Base-by-base conservation (phyloP, 2,113 vertebrate species). In the Cnemophilus loriae region DNA sequence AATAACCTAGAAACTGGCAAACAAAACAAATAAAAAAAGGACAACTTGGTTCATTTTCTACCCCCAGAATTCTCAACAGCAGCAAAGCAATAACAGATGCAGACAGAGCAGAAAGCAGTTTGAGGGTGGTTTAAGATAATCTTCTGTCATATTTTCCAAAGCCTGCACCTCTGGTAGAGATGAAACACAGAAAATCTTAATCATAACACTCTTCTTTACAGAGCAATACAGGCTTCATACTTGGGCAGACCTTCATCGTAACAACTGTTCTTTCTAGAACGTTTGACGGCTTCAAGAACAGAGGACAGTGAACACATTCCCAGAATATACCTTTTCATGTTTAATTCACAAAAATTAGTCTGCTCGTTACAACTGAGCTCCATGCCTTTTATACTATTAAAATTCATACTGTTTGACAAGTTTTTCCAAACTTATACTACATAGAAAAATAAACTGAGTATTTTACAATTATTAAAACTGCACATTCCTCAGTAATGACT, bases 11-110 rank as follows among this genome's bases (percentile, higher is more conserved):
- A 87, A 74, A 19, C 9, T 39, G 44, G 32, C 2, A 41, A 63
- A 69, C 8, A 28, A 33, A 76, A 8, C 20, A 11, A 35, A 27
- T 3, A 8, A 11, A 13, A 9, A 50, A 24, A 41, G 4, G 0
- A 37, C 0, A 0, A 71, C 20, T 37, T 12, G 1, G 4, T 26
- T 41, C 0, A 63, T 41, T 69, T 84, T 41, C 42, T 60, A 33
- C 13, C 32, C 8, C 8, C 19, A 7, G 13, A 30, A 17, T 52
- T 65, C 26, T 69, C 17, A 57, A 59, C 39, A 50, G 50, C 17
- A 75, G 30, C 4, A 13, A 92, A 80, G 71, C 12, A 16, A 28
- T 35, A 71, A 65, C 2, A 86, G 67, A 86, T 4, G 4, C 17
- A 86, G 23, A 24, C 28, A 44, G 26, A 70, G 42, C 5, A 92